Percentiles rank a stretch among this genome's conserved stretches.
These are phyloP conservation scores for Bostrychus sinensis DNA, from an alignment of 2,113 vertebrate genomes.

Conservation along the genomic window DNA sequence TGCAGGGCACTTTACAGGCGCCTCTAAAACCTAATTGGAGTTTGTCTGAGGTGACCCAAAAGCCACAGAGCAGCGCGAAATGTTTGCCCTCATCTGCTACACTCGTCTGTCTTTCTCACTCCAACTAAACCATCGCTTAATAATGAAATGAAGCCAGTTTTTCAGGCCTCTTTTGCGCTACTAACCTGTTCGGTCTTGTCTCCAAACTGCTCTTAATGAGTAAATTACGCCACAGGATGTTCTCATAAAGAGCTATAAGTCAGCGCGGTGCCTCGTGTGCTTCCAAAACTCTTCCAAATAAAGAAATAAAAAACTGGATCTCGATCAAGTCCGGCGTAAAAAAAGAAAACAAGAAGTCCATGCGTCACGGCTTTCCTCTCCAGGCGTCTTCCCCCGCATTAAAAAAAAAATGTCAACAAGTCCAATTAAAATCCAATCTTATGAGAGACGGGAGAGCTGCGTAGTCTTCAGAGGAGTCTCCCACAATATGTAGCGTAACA, in stretches of 20 bases:
- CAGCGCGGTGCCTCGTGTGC: slow-evolving; percentile 13
- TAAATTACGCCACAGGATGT: slow-evolving; percentile 48
- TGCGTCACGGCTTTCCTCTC: slow-evolving; percentile 39
- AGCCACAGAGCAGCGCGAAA: slow-evolving; percentile 16
- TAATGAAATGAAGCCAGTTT: slow-evolving; percentile 67
- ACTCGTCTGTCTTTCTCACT: slow-evolving; percentile 43
- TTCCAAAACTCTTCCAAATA: background rate
- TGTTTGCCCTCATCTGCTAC: slow-evolving; percentile 39
- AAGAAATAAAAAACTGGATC: background rate
- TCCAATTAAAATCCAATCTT: slow-evolving; percentile 47
- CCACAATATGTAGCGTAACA: slow-evolving; percentile 19
- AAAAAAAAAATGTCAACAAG: background rate
- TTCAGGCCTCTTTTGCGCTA: slow-evolving; percentile 61
- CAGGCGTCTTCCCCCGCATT: slow-evolving; percentile 44
- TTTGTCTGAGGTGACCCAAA: slow-evolving; percentile 53
- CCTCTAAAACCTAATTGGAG: slow-evolving; percentile 15
- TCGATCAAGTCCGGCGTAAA: background rate
- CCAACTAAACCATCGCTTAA: slow-evolving; percentile 43
- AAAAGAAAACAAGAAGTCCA: slow-evolving; percentile 13
- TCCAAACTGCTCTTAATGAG: slow-evolving; percentile 57
- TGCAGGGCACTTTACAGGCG: background rate
- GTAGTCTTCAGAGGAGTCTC: slow-evolving; percentile 35
- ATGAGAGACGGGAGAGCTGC: slow-evolving; percentile 23
- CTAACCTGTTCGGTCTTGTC: slow-evolving; percentile 76
- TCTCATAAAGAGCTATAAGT: slow-evolving; percentile 11